phyloP scores from a whole-genome alignment of 2,888 invertebrate species.

The Cyclophora albipunctata region DNA sequence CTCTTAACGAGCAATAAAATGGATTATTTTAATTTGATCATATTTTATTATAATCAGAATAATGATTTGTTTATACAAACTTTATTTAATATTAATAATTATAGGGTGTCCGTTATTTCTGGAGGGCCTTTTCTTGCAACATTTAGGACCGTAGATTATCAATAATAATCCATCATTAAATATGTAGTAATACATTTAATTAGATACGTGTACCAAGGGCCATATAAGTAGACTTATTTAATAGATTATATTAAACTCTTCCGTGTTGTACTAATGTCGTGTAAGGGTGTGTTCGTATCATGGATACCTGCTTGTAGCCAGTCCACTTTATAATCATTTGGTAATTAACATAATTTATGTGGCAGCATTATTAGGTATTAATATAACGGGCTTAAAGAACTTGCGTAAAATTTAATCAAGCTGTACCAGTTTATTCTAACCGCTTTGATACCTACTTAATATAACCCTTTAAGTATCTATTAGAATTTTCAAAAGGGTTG shows the following conservation, averaged over 20 bases:
- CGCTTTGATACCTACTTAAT: not conserved
- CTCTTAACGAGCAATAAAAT: constrained; percentile 19
- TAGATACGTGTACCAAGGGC: constrained; percentile 3
- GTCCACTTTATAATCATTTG: not conserved
- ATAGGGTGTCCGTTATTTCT: too few relatives aligned
- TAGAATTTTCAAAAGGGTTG: too few relatives aligned
- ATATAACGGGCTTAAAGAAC: not conserved
- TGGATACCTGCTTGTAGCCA: not conserved
- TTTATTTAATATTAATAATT: too few relatives aligned
- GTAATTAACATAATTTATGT: not conserved
- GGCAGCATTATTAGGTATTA: not conserved
- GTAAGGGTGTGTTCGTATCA: not conserved
- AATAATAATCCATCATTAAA: too few relatives aligned
- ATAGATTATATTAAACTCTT: not conserved
- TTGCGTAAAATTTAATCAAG: not conserved
- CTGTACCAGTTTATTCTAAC: not conserved
- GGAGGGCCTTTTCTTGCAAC: too few relatives aligned
- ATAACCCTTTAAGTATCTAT: not conserved
- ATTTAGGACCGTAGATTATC: too few relatives aligned
- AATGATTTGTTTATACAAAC: too few relatives aligned
- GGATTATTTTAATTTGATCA: too few relatives aligned
- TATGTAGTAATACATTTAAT: too few relatives aligned
- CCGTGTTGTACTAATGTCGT: not conserved
- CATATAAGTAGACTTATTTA: too few relatives aligned
- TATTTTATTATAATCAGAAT: too few relatives aligned